Evolutionary conservation across 2,797 vertebrate species (phyloP), one percentile per base, ranked within the genome.

Genomic region (Lacerta bilineata): DNA sequence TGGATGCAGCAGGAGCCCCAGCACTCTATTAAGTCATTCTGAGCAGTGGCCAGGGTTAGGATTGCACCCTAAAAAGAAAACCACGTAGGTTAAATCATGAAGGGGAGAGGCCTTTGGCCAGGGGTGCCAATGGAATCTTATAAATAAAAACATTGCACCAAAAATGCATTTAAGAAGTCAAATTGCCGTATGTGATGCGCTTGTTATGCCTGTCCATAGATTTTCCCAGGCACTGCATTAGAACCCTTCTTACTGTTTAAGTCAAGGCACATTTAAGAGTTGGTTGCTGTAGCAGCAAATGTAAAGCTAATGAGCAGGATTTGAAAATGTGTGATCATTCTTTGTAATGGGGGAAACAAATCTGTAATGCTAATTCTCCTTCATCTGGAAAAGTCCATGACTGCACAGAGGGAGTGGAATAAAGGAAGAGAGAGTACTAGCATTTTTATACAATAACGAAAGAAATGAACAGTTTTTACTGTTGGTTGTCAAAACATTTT

Each of bases 401-500:
- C 95, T 95, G 92, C 69, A 80, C 39, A 66, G 13, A 71, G 39
- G 43, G 55, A 88, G 66, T 76, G 50, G 75, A 10, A 9, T 9
- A 8, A 87, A 76, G 83, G 87, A 90, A 90, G 94, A 90, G n/a
- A 74, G 68, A 61, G 66, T 33, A 61, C 39, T 94, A 89, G 88
- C 88, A 93, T 23, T 94, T 94, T 88, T 89, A 76, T 87, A 36
- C 78, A 83, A 90, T 90, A 95, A 46, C 91, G 68, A 83, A 96
- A 94, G 71, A 79, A 88, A 96, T 96, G 94, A 96, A 97, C 96
- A 92, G 86, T 95, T 96, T 95, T 95, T 91, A 89, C 90, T 95
- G 90, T 46, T 95, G 84, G 88, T 92, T 97, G 96, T 97, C 96
- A 96, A 97, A 97, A 97, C 94, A 95, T 94, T 96, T 96, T 95